Evolutionary conservation across 2,113 vertebrate genomes (phyloP).

Genomic region (Strix aluco): DNA sequence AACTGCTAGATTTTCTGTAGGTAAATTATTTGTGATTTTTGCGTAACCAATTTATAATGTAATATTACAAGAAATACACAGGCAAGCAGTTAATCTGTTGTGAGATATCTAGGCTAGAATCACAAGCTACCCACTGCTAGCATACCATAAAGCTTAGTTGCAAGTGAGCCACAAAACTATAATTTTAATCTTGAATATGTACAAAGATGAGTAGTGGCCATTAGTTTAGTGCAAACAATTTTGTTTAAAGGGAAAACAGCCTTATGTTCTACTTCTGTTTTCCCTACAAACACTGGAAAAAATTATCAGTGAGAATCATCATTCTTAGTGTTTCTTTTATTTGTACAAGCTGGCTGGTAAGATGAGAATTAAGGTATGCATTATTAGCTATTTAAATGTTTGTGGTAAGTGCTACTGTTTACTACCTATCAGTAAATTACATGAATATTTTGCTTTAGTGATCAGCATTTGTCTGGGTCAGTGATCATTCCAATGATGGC

Average conservation of each 20-base stretch:
- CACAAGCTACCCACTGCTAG: slow-evolving; percentile 28
- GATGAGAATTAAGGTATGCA: slow-evolving; percentile 64
- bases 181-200: slow-evolving; percentile 45
- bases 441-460: slow-evolving; percentile 60
- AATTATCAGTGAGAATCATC: slow-evolving; percentile 49
- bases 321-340: slow-evolving; percentile 55
- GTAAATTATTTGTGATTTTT: slow-evolving; percentile 43
- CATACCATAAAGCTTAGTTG: slow-evolving; percentile 63
- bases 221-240: slow-evolving; percentile 62
- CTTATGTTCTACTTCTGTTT: slow-evolving; percentile 52
- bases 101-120: slow-evolving; percentile 22
- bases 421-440: slow-evolving; percentile 60
- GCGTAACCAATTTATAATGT: background rate
- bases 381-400: slow-evolving; percentile 70
- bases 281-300: slow-evolving; percentile 56
- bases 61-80: background rate
- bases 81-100: slow-evolving; percentile 6
- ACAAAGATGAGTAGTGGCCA: slow-evolving; percentile 58
- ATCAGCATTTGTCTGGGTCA: slow-evolving; percentile 61
- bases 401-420: slow-evolving; percentile 48
- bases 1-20: slow-evolving; percentile 38
- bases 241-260: slow-evolving; percentile 59
- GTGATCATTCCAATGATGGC: slow-evolving; percentile 10
- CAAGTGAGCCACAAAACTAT: slow-evolving; percentile 23
- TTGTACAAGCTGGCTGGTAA: slow-evolving; percentile 58